Evolutionary conservation across 2,113 vertebrate species (phyloP).

Genomic region (Myiagra hebetior): DNA sequence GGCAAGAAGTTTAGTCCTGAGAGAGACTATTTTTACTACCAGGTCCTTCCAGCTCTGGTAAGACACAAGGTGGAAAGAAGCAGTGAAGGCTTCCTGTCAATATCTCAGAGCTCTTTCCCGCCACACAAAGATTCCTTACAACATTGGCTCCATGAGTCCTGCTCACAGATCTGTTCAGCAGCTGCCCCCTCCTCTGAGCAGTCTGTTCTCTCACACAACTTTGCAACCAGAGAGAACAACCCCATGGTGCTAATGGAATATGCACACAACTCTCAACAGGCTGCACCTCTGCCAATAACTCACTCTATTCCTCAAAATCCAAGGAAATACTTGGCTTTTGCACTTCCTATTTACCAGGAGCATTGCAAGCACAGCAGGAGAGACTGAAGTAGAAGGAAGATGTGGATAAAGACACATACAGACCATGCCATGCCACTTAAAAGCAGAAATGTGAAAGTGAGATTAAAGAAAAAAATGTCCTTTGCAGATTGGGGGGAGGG

Average conservation of each 20-base stretch:
- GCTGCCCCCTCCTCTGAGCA: background rate
- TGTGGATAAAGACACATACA: background rate
- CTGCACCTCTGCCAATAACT: background rate
- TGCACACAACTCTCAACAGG: background rate
- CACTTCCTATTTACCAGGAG: background rate
- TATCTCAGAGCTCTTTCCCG: background rate
- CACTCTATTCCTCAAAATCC: background rate
- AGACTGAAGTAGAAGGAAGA: background rate
- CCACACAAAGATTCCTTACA: background rate
- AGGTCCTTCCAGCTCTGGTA: background rate
- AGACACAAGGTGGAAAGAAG: background rate
- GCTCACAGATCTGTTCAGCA: background rate
- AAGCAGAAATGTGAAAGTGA: background rate
- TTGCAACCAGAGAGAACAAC: background rate
- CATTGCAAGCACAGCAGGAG: background rate
- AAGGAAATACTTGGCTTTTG: background rate
- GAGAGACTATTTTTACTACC: background rate
- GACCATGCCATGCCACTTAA: background rate
- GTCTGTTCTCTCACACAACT: background rate
- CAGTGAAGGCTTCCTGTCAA: background rate
- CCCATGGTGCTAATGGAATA: background rate
- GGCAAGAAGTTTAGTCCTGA: background rate
- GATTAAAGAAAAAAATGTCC: background rate
- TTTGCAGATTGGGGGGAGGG: background rate
- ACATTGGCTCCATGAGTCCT: background rate